phyloP scores from a whole-genome alignment of 2,113 vertebrate genomes.

The Clarias macrocephalus region DNA sequence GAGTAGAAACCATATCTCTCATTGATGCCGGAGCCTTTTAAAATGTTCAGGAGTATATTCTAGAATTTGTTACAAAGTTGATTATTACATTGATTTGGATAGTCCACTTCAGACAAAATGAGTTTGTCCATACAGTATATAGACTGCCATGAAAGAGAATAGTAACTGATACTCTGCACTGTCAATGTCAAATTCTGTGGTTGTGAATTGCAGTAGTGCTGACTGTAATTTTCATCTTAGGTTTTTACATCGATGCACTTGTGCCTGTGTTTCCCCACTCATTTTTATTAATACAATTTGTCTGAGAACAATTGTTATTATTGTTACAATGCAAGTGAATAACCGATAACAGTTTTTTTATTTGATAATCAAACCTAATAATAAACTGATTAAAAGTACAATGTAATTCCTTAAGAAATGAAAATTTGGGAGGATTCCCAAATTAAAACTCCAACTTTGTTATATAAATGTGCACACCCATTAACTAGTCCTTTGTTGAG shows the following conservation, averaged over 20 bases:
- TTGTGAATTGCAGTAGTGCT: background rate
- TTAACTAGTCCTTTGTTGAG: background rate
- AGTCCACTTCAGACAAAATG: background rate
- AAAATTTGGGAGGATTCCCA: background rate
- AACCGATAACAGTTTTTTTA: background rate
- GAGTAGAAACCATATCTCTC: background rate
- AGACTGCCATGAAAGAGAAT: background rate
- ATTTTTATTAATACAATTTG: background rate
- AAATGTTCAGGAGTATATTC: background rate
- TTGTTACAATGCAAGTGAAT: background rate
- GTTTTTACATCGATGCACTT: background rate
- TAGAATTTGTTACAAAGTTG: background rate
- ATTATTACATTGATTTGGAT: background rate
- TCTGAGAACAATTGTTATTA: background rate
- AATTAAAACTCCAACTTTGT: background rate
- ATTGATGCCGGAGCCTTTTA: background rate
- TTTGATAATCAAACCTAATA: background rate
- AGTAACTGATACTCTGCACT: background rate
- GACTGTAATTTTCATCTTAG: background rate
- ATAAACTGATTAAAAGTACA: background rate
- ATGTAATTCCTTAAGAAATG: background rate
- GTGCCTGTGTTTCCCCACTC: background rate
- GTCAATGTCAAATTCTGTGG: background rate
- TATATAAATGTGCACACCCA: background rate
- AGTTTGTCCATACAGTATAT: background rate